A percentile compares a stretch with the other conserved stretches of the same genome.
These are phyloP conservation scores for Conger conger DNA, from an alignment of 2,113 vertebrate species.

Conservation along the genomic window DNA sequence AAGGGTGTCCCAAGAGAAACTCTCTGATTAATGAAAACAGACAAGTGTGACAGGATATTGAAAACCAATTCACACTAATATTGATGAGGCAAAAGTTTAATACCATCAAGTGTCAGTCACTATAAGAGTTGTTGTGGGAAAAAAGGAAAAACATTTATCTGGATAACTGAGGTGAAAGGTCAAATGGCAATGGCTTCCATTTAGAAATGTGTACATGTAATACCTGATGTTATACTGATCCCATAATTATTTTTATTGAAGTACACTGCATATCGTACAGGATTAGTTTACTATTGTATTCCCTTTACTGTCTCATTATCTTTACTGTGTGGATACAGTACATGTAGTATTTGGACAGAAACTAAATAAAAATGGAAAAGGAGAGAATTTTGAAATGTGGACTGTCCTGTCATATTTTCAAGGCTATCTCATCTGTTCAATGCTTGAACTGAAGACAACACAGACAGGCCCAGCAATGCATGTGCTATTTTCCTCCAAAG, in stretches of 20 bases:
- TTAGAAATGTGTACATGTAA: background rate
- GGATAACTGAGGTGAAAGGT: background rate
- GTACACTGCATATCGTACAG: background rate
- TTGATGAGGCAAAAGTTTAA: slow-evolving; percentile 5
- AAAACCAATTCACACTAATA: background rate
- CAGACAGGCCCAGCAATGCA: too few relatives aligned
- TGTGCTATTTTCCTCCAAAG: too few relatives aligned
- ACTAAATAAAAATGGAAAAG: background rate
- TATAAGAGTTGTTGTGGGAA: background rate
- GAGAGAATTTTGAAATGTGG: background rate
- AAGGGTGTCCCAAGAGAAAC: background rate
- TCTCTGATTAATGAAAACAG: background rate
- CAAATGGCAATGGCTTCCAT: background rate
- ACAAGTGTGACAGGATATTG: background rate
- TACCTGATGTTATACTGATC: background rate
- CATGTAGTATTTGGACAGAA: background rate
- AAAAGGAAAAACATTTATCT: background rate
- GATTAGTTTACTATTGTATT: background rate
- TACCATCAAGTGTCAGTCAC: background rate
- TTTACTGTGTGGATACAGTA: slow-evolving; percentile 1
- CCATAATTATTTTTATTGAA: background rate
- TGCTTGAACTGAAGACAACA: too few relatives aligned
- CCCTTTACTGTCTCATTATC: background rate
- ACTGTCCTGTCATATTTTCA: too few relatives aligned
- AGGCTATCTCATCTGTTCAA: too few relatives aligned